phyloP scores from a whole-genome alignment of 2,888 invertebrate genomes.

The Ennomos erosarius region DNA sequence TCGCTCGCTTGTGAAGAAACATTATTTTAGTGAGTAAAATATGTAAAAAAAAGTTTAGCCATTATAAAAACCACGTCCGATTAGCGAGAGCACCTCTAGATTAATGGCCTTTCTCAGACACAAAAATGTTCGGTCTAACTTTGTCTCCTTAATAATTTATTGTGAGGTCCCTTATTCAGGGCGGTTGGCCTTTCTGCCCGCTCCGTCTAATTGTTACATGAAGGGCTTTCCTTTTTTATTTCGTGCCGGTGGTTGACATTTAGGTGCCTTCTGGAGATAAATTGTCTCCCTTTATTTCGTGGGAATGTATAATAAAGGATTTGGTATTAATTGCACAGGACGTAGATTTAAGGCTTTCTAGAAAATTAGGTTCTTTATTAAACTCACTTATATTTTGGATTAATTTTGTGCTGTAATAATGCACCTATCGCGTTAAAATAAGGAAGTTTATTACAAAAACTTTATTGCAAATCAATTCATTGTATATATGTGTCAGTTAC shows the following conservation, averaged over 20 bases:
- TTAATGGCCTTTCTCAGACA: constrained; percentile 57
- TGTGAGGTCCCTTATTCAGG: constrained; percentile 48
- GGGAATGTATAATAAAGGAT: constrained; percentile 34
- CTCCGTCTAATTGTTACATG: constrained; percentile 66
- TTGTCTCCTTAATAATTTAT: constrained; percentile 71
- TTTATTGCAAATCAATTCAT: too few relatives aligned
- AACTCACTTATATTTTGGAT: neutral
- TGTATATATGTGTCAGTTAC: too few relatives aligned
- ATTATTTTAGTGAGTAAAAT: constrained; percentile 51
- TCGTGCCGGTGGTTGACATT: constrained; percentile 58
- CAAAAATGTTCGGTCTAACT: constrained; percentile 58
- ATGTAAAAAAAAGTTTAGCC: constrained; percentile 50
- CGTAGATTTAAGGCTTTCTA: constrained; percentile 1
- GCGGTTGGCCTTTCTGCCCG: constrained; percentile 51
- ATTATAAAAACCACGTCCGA: constrained; percentile 57
- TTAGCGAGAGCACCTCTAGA: constrained; percentile 57
- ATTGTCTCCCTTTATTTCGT: constrained; percentile 38
- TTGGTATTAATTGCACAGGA: constrained; percentile 12
- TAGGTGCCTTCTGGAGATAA: constrained; percentile 47
- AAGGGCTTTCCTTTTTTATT: constrained; percentile 57
- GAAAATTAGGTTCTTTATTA: neutral
- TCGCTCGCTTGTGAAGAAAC: too few relatives aligned
- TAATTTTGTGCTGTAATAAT: neutral
- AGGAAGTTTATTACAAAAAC: too few relatives aligned
- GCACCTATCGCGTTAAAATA: too few relatives aligned